Percentiles rank a stretch among this genome's conserved stretches.
Conservation (phyloP, 2,888 invertebrate genomes). For the Vesta saturnalis region DNA sequence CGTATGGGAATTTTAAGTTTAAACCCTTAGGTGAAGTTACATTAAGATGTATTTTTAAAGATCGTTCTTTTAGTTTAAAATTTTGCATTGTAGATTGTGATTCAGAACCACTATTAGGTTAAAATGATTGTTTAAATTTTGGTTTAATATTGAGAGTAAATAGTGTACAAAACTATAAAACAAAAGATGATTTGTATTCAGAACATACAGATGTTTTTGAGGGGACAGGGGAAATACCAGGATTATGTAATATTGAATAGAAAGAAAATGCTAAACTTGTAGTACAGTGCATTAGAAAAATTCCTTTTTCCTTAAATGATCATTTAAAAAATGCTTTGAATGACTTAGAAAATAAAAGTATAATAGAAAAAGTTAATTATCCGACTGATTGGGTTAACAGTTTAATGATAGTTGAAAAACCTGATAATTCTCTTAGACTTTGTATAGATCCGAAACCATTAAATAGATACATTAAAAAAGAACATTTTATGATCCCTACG, state of each 20-base stretch:
- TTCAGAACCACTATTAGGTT: no score
- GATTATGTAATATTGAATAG: not conserved
- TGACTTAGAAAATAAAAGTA: not conserved
- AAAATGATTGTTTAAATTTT: no score
- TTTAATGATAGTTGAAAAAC: constrained; percentile 2
- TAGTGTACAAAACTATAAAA: no score
- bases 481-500: not conserved
- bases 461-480: not conserved
- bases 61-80: no score
- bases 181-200: not conserved
- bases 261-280: not conserved
- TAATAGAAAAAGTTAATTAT: not conserved
- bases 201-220: not conserved
- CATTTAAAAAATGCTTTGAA: not conserved
- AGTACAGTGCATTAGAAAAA: not conserved
- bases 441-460: not conserved
- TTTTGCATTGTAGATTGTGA: no score
- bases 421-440: not conserved
- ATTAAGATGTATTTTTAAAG: no score
- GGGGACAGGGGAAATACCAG: not conserved
- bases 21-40: no score
- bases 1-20: no score
- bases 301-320: not conserved
- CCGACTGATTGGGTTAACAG: constrained; percentile 9
- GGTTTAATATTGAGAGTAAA: no score